Percentiles rank a stretch among this genome's conserved stretches.
These are phyloP conservation scores for Denticeps clupeoides DNA, from an alignment of 2,797 vertebrate species.

Conservation along the genomic window DNA sequence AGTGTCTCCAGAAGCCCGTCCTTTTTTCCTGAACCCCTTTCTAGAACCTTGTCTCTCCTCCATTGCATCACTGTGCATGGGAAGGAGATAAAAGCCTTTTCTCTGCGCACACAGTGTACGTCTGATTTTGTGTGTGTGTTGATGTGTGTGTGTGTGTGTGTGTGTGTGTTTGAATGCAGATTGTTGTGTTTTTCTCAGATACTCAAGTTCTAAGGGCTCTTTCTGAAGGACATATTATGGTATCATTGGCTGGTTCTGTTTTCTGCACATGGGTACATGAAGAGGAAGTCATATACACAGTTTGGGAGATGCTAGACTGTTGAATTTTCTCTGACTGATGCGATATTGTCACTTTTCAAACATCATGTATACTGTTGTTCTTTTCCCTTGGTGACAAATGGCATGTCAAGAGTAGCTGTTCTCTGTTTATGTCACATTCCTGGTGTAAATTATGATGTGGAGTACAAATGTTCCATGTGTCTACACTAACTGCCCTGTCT, in stretches of 20 bases:
- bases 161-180: neutral
- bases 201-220: slow-evolving; percentile 28
- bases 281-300: no score
- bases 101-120: neutral
- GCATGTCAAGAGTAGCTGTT: no score
- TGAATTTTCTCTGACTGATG: no score
- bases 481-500: no score
- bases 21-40: slow-evolving; percentile 1
- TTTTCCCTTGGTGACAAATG: no score
- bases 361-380: no score
- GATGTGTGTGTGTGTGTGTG: neutral
- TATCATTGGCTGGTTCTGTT: slow-evolving; percentile 10
- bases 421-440: no score
- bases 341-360: no score
- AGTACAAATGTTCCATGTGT: no score
- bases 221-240: slow-evolving; percentile 24
- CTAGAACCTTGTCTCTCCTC: slow-evolving; percentile 8
- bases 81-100: neutral
- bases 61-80: slow-evolving; percentile 1
- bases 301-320: no score
- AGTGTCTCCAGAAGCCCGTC: neutral
- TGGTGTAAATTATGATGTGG: no score
- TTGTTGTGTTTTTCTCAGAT: slow-evolving; percentile 4
- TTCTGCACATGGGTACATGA: slow-evolving; percentile 6
- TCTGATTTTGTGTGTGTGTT: neutral